Conservation (phyloP, 1,140 invertebrate species). For the Papilio polyxenes region DNA sequence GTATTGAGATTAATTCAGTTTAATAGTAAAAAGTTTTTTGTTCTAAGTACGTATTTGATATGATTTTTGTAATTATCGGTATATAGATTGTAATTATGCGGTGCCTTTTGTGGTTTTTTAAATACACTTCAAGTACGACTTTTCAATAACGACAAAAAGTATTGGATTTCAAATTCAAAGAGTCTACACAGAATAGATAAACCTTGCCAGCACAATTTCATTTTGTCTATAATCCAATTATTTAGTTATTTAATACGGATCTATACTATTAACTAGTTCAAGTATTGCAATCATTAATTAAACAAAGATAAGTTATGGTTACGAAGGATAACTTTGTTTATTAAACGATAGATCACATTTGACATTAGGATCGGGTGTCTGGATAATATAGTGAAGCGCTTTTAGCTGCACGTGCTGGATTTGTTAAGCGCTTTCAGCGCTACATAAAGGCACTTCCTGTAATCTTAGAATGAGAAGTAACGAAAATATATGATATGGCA, state of each 20-base stretch:
- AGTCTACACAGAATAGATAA: background rate
- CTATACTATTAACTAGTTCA: slow-evolving; percentile 59
- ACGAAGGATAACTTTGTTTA: slow-evolving; percentile 3
- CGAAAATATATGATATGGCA: slow-evolving; percentile 44
- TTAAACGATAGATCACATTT: slow-evolving; percentile 40
- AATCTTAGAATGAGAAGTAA: slow-evolving; percentile 53
- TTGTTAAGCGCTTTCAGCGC: slow-evolving; percentile 59
- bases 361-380: slow-evolving; percentile 56
- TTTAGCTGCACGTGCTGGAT: slow-evolving; percentile 42
- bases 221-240: slow-evolving; percentile 61
- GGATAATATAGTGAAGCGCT: slow-evolving; percentile 52
- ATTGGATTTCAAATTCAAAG: background rate
- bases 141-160: background rate
- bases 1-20: background rate
- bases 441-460: slow-evolving; percentile 63
- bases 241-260: slow-evolving; percentile 57
- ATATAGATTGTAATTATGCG: background rate
- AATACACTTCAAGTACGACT: background rate
- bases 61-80: background rate
- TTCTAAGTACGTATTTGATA: slow-evolving; percentile 10
- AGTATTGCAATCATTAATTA: slow-evolving; percentile 19
- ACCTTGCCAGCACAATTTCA: background rate
- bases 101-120: slow-evolving; percentile 13
- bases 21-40: background rate
- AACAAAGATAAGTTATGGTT: slow-evolving; percentile 4